Base-by-base conservation (phyloP, 2,797 vertebrate species). In the Rhodeus uyekii region DNA sequence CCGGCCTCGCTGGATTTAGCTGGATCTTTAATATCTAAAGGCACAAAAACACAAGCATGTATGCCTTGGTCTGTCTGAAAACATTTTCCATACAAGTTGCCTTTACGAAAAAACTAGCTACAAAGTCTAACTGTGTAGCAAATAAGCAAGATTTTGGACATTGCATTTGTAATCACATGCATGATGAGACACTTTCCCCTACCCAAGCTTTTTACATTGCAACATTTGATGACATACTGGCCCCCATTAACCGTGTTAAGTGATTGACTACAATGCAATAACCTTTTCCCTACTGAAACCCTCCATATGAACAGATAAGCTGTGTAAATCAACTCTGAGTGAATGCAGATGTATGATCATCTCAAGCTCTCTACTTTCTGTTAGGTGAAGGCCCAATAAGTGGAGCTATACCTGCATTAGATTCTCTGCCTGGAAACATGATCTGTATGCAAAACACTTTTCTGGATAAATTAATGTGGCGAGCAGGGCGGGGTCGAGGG, bases 271-370 rank as follows among this genome's bases (percentile, higher is more conserved):
- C 24, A 81, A 76, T 81, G 83, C 75, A 78, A 81, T 85, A 80
- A 83, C 81, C 81, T 86, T 85, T 86, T 67, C 74, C 84, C 78
- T 60, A 80, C 53, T 79, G 80, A 80, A 58, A 71, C 73, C 55
- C 77, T 65, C 82, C 83, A 84, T 86, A 68, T 65, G 19, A 83
- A 44, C 39, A 83, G 86, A 87, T 86, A 86, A 84, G 86, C 73
- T 83, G 68, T 81, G 68, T 75, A 86, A 86, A 88, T 86, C 78
- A 82, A 58, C 60, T 38, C 53, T 79, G 84, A 81, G 75, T 77
- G 77, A 82, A 84, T 81, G 55, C 76, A 84, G 80, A 79, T 83
- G 76, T 44, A 60, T 39, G 27, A 58, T 82, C 78, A 82, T 87
- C 81, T 22, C 68, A 19, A 38, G 48, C 44, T 22, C 53, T 16